Base-by-base conservation (phyloP, 2,888 invertebrate species). In the Noctua janthina region DNA sequence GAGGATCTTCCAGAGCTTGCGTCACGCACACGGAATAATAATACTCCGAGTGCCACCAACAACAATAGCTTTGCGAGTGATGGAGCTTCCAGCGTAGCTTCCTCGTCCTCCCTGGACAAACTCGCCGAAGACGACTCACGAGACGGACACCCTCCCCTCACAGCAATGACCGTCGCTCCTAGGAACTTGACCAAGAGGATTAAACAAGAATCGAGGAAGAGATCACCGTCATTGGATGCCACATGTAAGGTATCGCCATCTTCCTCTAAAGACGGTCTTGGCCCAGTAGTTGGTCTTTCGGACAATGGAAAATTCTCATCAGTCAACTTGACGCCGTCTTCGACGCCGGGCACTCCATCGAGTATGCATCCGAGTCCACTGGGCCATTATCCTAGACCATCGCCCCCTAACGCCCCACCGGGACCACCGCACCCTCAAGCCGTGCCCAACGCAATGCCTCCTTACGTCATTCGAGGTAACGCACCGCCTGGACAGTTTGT, bases 1-100 rank as follows among this genome's bases (percentile, higher is more conserved):
- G 98, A 98, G 89, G 98, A 98, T 92, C 96, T 98, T 77, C 98
- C 98, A 10, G 98, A 98, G 89, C 97, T 98, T 64, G 97, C 98
- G 54, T 97, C 98, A 59, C 97, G 98, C 86, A 98, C 98, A 75
- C 97, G 98, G 92, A 98, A 98, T 93, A 98, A 98, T 94, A 98
- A 98, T 94, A 98, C 98, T 68, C 98, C 98, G 43, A 98, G 98
- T 93, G 98, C 98, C 78, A 98, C 98, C 81, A 98, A 98, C 93
- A 98, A 98, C 88, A 98, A 98, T 93, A 98, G 97, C 91, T 98
- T 98, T 91, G 98, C 98, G 90, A 98, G 98, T 92, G 98, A 98
- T 88, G 98, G 98, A 54, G 98, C 98, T 66, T 98, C 98, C 90
- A 98, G 98, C 92, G 98, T 98, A 68, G 97, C 96, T 72, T 97